Base-by-base conservation (phyloP, 2,797 vertebrate species). In the Phylloscopus collybita region DNA sequence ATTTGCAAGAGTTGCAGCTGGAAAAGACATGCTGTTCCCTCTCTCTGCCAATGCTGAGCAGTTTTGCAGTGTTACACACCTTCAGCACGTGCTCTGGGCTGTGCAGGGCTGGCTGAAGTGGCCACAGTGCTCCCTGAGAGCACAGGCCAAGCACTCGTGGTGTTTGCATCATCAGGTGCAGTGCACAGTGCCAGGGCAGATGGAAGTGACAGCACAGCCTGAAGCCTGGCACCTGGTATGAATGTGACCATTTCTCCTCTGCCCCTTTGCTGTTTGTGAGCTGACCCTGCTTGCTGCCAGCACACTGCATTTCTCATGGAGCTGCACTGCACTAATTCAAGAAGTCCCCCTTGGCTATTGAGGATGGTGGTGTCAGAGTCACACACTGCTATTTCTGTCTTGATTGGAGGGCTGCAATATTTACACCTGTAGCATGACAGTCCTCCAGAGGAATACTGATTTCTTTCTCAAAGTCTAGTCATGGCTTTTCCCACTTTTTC, bases 21-120 rank as follows among this genome's bases (percentile, higher is more conserved):
- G 78, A 74, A 94, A 92, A 94, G 74, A 82, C 88, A 76, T 34
- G 86, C 40, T 93, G 78, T 90, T 94, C 83, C 38, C 38, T 67
- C n/a, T 80, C 18, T 30, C 57, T 92, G 95, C 88, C 94, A 95
- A 4, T 44, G 34, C 45, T 76, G 29, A 92, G 74, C 45, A 56
- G 67, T 40, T 90, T 14, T 74, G 42, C 25, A 21, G 30, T 6
- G n/a, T 45, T 71, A 27, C 67, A 57, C 1, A 30, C 61, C 81
- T 65, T 21, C 65, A 82, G 86, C 74, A 80, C 0, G 0, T n/a
- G 79, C 36, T 11, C 27, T 78, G 45, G 34, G 38, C 80, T 73
- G 12, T 8, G 10, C 18, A 87, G 40, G 29, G 26, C 59, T 88
- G 76, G 17, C 40, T 34, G 36, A 34, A 67, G 25, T 4, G 19